Percentiles rank a stretch among this genome's conserved stretches.
Evolutionary conservation across 2,113 vertebrate genomes (phyloP).

Genomic region (Anser cygnoides): DNA sequence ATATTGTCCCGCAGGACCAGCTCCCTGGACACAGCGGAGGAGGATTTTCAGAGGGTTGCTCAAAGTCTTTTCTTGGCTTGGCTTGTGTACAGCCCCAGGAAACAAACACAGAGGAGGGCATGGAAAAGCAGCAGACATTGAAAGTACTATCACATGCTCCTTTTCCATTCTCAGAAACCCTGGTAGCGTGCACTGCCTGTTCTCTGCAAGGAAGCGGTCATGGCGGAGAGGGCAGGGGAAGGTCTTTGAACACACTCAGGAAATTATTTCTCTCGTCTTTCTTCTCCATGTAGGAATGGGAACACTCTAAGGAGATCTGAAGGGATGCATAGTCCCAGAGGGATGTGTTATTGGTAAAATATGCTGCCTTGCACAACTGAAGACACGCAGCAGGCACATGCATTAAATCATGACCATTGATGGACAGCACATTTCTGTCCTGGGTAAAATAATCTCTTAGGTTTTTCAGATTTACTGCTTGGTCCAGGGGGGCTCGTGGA

Average conservation of each 20-base stretch:
- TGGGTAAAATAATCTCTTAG: neutral
- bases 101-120: neutral
- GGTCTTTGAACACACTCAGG: neutral
- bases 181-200: neutral
- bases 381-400: neutral
- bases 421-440: neutral
- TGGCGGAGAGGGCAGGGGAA: neutral
- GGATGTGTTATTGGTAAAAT: neutral
- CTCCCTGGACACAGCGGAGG: neutral
- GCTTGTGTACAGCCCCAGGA: neutral
- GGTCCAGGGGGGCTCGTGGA: neutral
- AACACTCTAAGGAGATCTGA: neutral
- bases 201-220: neutral
- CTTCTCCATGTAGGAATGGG: neutral
- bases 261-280: neutral
- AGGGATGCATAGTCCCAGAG: neutral
- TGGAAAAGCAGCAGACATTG: neutral
- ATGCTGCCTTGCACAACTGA: neutral
- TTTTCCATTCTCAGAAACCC: neutral
- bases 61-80: slow-evolving; percentile 15
- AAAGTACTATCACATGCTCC: neutral
- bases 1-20: neutral
- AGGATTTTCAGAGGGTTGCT: slow-evolving; percentile 3
- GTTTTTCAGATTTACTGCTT: slow-evolving; percentile 25
- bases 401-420: neutral